These are phyloP conservation scores for Ficedula albicollis DNA, from an alignment of 2,797 vertebrate species.

Conservation along the genomic window DNA sequence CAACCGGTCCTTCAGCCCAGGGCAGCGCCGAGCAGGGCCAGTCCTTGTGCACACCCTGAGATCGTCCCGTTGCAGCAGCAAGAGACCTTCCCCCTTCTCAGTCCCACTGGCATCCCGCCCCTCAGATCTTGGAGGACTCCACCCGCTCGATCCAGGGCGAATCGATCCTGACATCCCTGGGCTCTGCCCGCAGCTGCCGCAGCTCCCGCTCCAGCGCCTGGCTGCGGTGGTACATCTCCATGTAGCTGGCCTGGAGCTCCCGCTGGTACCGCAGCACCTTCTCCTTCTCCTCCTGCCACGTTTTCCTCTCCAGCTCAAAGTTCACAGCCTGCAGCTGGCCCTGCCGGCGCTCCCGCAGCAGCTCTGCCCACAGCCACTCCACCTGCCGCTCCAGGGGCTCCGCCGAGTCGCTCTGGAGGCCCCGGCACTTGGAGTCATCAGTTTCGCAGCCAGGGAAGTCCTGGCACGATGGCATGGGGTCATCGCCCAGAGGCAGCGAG, in stretches of 20 bases:
- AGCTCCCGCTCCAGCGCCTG: slow-evolving; percentile 89
- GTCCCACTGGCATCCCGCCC: not conserved
- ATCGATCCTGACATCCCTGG: slow-evolving; percentile 67
- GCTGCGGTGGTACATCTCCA: slow-evolving; percentile 94
- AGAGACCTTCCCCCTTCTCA: slow-evolving; percentile 19
- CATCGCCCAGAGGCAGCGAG: slow-evolving; percentile 43
- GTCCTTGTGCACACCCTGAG: not conserved
- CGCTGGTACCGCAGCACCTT: slow-evolving; percentile 97
- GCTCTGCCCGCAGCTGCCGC: slow-evolving; percentile 73
- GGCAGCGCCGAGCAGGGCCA: rapidly evolving
- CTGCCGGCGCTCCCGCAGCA: slow-evolving; percentile 91
- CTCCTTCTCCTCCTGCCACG: slow-evolving; percentile 96
- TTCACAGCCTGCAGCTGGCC: slow-evolving; percentile 89
- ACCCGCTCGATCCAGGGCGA: slow-evolving; percentile 92
- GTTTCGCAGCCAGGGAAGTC: slow-evolving; percentile 74
- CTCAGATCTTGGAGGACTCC: slow-evolving; percentile 96
- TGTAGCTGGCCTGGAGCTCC: slow-evolving; percentile 95
- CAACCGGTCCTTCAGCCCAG: not conserved
- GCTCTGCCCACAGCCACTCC: slow-evolving; percentile 90
- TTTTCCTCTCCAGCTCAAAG: slow-evolving; percentile 91
- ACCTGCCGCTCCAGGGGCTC: slow-evolving; percentile 51
- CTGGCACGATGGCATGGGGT: slow-evolving; percentile 56
- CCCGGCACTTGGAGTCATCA: slow-evolving; percentile 78
- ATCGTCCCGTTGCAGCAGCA: not conserved
- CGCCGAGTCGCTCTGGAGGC: slow-evolving; percentile 65